Evolutionary conservation across 2,797 vertebrate genomes (phyloP), one percentile per base, ranked within the genome.

Genomic region (Trachurus trachurus): DNA sequence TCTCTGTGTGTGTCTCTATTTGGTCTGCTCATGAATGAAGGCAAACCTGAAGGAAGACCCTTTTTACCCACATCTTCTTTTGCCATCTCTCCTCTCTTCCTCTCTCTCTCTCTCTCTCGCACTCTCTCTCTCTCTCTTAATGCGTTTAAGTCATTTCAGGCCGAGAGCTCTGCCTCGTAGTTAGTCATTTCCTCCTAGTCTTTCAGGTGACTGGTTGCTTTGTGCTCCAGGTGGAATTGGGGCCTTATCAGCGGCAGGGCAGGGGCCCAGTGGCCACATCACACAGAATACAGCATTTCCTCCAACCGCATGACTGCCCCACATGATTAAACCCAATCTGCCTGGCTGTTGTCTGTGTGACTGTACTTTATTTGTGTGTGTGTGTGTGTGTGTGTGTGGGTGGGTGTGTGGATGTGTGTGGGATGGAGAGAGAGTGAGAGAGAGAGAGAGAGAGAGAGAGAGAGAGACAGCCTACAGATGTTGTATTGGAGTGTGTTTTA

Each of bases 251-350:
- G 94, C 69, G 50, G 81, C 80, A 66, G 87, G 90, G 88, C 93
- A 91, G 89, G 66, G 85, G 77, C 87, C 88, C 80, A 69, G 85
- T 89, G 90, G 91, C 92, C 92, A 85, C 91, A 89, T 89, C 89
- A 86, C 90, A 92, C 84, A 88, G 87, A 93, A 92, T 89, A 88
- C 86, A 92, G 81, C 84, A 69, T 88, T 94, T 90, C 80, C 85
- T 91, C 88, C 91, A 69, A 89, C 85, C 66, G 93, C 94, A 93
- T 94, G 94, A 84, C 88, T 95, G 93, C 94, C 86, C 82, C 89
- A 88, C 92, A 96, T 96, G 94, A 96, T 96, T 96, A 95, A 95
- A 96, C 94, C 94, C 92, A 93, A 88, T 85, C 89, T 90, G 75
- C 83, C 78, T 37, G 66, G 56, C 82, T 78, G 84, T 89, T 92